phyloP scores from a whole-genome alignment of 2,113 vertebrate genomes.

The Dipodomys stephensi region DNA sequence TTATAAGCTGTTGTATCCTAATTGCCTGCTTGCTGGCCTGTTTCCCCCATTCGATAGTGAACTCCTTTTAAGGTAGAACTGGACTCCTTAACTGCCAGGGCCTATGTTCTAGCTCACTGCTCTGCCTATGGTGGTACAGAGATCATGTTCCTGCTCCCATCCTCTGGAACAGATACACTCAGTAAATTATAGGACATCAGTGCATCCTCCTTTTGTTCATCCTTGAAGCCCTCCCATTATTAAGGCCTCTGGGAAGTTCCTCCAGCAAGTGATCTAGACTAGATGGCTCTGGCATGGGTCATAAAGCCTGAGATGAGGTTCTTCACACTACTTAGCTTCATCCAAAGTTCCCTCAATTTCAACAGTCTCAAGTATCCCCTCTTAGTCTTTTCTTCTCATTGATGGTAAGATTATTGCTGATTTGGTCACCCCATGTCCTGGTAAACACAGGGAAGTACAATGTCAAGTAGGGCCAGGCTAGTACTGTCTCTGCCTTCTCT shows the following conservation, averaged over 20 bases:
- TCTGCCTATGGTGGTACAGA: not conserved
- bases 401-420: not conserved
- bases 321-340: not conserved
- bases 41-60: not conserved
- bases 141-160: rapidly evolving
- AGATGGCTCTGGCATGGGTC: not conserved
- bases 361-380: not conserved
- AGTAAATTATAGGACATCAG: not conserved
- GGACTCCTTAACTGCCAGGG: not conserved
- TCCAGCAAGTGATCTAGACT: not conserved
- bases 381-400: not conserved
- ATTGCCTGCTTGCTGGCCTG: not conserved
- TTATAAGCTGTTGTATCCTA: not conserved
- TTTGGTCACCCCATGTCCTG: not conserved
- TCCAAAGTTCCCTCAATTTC: not conserved
- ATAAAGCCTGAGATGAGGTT: not conserved
- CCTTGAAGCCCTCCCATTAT: not conserved
- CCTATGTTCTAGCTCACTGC: not conserved
- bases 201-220: not conserved
- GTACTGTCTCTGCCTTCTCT: not conserved
- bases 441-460: conserved; percentile 8
- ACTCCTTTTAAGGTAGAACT: not conserved
- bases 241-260: not conserved
- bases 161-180: not conserved
- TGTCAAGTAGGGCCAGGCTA: not conserved